Base-by-base conservation (phyloP, 1,140 invertebrate species). In the Colletes gigas region DNA sequence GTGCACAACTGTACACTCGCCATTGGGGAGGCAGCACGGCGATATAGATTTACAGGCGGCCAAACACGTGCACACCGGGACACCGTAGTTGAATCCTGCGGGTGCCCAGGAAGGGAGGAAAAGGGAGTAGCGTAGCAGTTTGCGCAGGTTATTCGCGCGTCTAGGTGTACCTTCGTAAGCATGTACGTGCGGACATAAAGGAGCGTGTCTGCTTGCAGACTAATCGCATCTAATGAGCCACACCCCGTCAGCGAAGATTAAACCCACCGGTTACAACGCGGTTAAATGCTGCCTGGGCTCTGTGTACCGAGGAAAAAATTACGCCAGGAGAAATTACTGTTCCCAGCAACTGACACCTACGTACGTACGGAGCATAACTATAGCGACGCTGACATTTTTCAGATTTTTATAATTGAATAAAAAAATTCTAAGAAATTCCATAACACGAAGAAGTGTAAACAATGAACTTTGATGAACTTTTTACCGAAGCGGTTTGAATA, bases 151-250 rank as follows among this genome's bases (percentile, higher is more conserved):
- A 78, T 54, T 70, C 72, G 74, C 68, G 60, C 75, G 81, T 71
- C 66, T 73, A 76, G 68, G 59, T 66, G 70, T 63, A 62, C 71
- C 44, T 65, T 52, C 50, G 72, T 52, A 57, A 70, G 79, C 68
- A 75, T 63, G 66, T 65, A 39, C 55, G 77, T 76, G 81, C 62
- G 78, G 55, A 81, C 84, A 79, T 79, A 83, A 84, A 88, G 66
- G 80, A 87, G 80, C 67, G 59, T 83, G 78, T 78, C 85, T 82
- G 62, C 73, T 80, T 52, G 84, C 80, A 82, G 82, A 85, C 89
- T 90, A 90, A 90, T 90, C 88, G 88, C 78, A 74, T 89, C 89
- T 90, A 90, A 90, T 90, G 88, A 90, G 88, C 80, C 84, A 83
- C 86, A 84, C 78, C 83, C 81, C 77, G 81, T 84, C 83, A 84